phyloP scores from a whole-genome alignment of 2,888 invertebrate genomes.

The Xylocampa areola region DNA sequence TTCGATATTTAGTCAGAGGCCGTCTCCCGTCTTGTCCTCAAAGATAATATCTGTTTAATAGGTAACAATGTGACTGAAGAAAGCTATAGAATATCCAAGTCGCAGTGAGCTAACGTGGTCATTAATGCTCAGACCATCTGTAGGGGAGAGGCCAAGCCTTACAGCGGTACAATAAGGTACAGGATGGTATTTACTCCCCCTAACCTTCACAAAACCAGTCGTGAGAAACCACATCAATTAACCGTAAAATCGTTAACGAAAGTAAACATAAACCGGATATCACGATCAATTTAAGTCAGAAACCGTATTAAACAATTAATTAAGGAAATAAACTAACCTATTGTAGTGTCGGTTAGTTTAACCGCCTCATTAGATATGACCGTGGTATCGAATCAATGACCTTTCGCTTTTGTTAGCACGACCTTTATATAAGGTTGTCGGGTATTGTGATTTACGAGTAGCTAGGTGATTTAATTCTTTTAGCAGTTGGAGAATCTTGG shows the following conservation, averaged over 20 bases:
- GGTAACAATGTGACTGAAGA: no score
- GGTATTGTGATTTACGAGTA: conserved; percentile 5
- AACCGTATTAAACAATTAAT: conserved; percentile 24
- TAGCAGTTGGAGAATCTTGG: no score
- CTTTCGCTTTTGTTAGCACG: conserved; percentile 41
- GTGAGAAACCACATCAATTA: neutral
- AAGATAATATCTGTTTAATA: no score
- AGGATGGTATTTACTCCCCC: no score
- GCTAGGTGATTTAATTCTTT: neutral
- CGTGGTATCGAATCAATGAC: conserved; percentile 42
- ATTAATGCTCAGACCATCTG: no score
- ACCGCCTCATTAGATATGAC: conserved; percentile 33
- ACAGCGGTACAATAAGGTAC: no score
- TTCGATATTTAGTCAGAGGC: no score
- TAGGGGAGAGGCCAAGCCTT: no score
- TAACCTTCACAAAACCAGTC: neutral
- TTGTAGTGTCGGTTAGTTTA: neutral
- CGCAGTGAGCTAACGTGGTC: no score
- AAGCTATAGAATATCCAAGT: no score
- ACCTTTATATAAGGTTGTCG: conserved; percentile 35
- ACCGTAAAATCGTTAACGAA: conserved; percentile 4
- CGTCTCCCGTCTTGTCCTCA: no score
- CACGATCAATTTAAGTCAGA: conserved; percentile 6
- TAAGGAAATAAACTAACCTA: conserved; percentile 24
- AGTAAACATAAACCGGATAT: conserved; percentile 22